Evolutionary conservation across 2,888 invertebrate genomes (phyloP), one percentile per base, ranked within the genome.

Genomic region (Ochropleura leucogaster): DNA sequence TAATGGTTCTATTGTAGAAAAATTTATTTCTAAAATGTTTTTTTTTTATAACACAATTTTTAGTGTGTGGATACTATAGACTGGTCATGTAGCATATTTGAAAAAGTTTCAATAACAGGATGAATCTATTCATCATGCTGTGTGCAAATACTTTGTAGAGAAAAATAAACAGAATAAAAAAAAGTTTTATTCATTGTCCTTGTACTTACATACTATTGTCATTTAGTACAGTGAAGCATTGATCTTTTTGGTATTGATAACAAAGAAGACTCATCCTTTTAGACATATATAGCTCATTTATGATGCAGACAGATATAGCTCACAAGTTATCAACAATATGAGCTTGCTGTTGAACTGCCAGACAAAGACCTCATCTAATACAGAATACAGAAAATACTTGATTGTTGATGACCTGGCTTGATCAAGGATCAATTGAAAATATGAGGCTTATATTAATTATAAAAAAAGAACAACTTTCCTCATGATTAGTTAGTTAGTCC

Each of bases 111-210:
- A 59, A 44, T 40, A 49, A 18, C 42, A 20, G 20, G 20, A 9
- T 72, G 47, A 72, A 57, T 18, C 18, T 20, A 57, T 49, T 59
- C 30, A 59, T 16, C 12, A 42, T 71, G 20, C 53, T 51, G 51
- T 53, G 10, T 20, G 55, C 49, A 55, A 55, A 40, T 46, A 30
- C 44, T 30, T 2, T 14, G 3, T 20, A 8, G 14, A 12, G 12
- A 57, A 30, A 55, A 57, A 57, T 40, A 8, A 16, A 16, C 20
- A 40, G 0, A 30, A 30, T 40, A 0, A 16, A 30, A 57, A 14
- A 6, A 57, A 30, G 3, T 16, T 57, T 8, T 14, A 30, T 16
- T 57, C 30, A 57, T 40, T 57, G 57, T 53, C n/a, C 5, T n/a
- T n/a, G n/a, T 18, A n/a, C n/a, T 53, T 53, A 10, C 9, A n/a